A percentile compares a stretch with the other conserved stretches of the same genome.
Evolutionary conservation across 2,888 invertebrate species (phyloP).

Genomic region (Sphinx pinastri): DNA sequence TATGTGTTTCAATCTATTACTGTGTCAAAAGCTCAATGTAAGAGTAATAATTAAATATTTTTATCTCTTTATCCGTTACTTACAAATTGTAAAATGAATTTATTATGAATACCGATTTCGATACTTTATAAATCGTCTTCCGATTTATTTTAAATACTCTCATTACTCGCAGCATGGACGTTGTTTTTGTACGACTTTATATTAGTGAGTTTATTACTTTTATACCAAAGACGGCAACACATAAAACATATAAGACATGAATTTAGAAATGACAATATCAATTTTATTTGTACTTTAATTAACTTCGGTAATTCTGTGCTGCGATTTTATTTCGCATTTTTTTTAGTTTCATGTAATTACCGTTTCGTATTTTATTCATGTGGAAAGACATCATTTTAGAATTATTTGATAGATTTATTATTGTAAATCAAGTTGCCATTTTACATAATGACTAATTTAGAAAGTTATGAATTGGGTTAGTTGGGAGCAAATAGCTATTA

Average conservation of each 20-base stretch:
- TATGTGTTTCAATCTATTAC: constrained; percentile 56
- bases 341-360: constrained; percentile 26
- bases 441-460: constrained; percentile 39
- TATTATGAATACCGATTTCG: constrained; percentile 26
- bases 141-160: constrained; percentile 33
- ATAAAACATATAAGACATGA: not conserved
- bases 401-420: constrained; percentile 40
- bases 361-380: constrained; percentile 22
- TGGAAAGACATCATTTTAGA: constrained; percentile 31
- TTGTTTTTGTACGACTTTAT: constrained; percentile 14
- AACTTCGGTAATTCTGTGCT: not conserved
- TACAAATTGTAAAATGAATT: constrained; percentile 10
- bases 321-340: constrained; percentile 3
- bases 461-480: constrained; percentile 41
- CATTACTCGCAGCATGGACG: constrained; percentile 2
- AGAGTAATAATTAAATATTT: constrained; percentile 42
- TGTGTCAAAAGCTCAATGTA: constrained; percentile 78
- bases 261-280: constrained; percentile 6
- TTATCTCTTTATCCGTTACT: constrained; percentile 31
- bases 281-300: not conserved
- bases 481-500: constrained; percentile 42
- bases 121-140: constrained; percentile 33
- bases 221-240: constrained; percentile 24
- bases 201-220: constrained; percentile 14
- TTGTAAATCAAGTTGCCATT: constrained; percentile 59